Evolutionary conservation across 2,888 invertebrate genomes (phyloP), one percentile per base, ranked within the genome.

Genomic region (Pollenia griseotomentosa): DNA sequence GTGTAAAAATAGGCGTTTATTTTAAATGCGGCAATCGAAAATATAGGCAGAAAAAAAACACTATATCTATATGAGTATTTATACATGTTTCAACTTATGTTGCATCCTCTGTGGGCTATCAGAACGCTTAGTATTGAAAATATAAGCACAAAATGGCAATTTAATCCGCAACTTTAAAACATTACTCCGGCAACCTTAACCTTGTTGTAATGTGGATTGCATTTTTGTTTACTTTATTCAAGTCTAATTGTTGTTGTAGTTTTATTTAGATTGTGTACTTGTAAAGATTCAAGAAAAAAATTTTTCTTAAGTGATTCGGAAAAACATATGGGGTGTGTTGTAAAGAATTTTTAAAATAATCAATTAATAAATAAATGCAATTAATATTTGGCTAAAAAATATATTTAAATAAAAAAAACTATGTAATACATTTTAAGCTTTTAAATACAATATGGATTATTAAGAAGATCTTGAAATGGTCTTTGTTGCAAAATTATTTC

Each of bases 171-270:
- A 2, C 16, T 14, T 23, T 48, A 5, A 33, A 42, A n/a, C 55
- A 23, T 40, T 59, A 23, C 23, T 51, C 23, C 12, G 75, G n/a
- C 81, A 57, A 40, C 19, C 48, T n/a, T 82, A 23, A 68, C n/a
- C 59, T 44, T 14, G n/a, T 11, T 55, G 16, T 44, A 23, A 68
- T 59, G 66, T 80, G 80, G 80, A 71, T 16, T 7, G 23, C 16
- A 53, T 68, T 19, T 82, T 82, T 82, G 82, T 82, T 82, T 82
- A 82, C 66, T 42, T 68, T 75, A 8, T 82, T 57, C 65, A 73
- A 19, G 48, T 23, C 9, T 40, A 2, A 57, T 79, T 84, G 19
- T 83, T 83, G 65, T 83, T 84, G 57, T 61, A 53, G 33, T 33
- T 33, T 51, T 73, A 44, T 74, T 66, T 53, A 33, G 19, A 40